Evolutionary conservation across 2,797 vertebrate species (phyloP).

Genomic region (Aeoliscus strigatus): DNA sequence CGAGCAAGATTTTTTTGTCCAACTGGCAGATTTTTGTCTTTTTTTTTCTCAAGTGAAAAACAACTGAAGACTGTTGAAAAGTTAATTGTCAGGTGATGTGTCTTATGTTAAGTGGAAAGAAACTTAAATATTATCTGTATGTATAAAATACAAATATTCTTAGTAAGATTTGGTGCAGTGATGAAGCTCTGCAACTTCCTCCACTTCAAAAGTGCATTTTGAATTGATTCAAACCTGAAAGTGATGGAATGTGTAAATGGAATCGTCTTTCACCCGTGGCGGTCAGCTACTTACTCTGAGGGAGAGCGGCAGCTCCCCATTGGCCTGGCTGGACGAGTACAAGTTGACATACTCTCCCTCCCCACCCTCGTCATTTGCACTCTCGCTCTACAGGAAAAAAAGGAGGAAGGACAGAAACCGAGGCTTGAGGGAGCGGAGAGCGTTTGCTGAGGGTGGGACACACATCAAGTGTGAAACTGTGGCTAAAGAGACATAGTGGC

Average conservation of each 20-base stretch:
- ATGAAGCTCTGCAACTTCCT: no score
- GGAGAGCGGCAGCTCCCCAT: conserved; percentile 83
- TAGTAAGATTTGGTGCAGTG: no score
- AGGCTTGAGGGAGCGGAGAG: conserved; percentile 52
- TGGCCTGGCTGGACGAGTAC: conserved; percentile 90
- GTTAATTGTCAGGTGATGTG: no score
- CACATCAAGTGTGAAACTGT: conserved; percentile 21
- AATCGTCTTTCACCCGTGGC: conserved; percentile 51
- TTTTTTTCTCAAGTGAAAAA: no score
- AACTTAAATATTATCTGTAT: no score
- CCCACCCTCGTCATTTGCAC: conserved; percentile 83
- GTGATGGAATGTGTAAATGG: conserved; percentile 45
- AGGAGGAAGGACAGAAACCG: conserved; percentile 76
- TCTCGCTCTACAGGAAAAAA: conserved; percentile 87
- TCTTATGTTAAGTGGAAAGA: no score
- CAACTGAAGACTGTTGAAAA: no score
- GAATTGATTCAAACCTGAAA: conserved; percentile 53
- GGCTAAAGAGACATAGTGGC: conserved; percentile 28
- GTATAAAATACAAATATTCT: no score
- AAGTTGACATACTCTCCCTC: conserved; percentile 97
- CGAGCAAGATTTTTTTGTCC: no score
- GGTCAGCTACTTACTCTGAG: conserved; percentile 88
- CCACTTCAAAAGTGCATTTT: conserved; percentile 8
- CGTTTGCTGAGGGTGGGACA: conserved; percentile 31
- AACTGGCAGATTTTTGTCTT: no score